phyloP scores from a whole-genome alignment of 2,888 invertebrate species.

The Coremacera marginata region DNA sequence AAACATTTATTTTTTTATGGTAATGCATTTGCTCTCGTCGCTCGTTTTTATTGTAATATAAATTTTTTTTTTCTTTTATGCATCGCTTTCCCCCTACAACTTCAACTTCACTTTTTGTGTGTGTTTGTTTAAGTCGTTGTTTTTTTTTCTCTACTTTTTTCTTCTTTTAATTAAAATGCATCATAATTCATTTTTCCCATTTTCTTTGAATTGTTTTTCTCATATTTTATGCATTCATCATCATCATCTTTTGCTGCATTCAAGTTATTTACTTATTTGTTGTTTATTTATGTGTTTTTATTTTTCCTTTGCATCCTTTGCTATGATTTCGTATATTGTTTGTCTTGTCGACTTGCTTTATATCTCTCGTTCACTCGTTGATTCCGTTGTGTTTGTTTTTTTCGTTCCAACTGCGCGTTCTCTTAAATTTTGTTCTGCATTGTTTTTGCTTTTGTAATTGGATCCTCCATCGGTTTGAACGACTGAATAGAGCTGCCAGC shows the following conservation, averaged over 20 bases:
- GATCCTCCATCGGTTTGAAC: constrained; percentile 27
- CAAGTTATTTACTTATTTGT: constrained; percentile 2
- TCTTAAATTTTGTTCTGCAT: not conserved
- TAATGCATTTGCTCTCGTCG: not conserved
- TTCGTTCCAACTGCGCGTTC: constrained; percentile 4
- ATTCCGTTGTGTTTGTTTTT: not conserved
- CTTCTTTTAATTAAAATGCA: constrained; percentile 21
- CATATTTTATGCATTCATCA: constrained; percentile 52
- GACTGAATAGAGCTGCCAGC: constrained; percentile 42
- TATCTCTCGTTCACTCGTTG: not conserved
- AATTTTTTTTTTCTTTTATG: not conserved
- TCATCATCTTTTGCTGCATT: constrained; percentile 58
- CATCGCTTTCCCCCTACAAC: not conserved
- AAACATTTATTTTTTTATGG: not conserved
- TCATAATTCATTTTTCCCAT: constrained; percentile 25
- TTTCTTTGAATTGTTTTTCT: constrained; percentile 21
- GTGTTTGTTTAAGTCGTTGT: not conserved
- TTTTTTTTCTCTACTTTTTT: not conserved
- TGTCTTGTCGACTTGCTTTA: not conserved
- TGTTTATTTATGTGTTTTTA: constrained; percentile 11
- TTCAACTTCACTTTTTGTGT: not conserved
- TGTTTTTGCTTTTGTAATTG: constrained; percentile 29
- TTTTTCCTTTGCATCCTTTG: constrained; percentile 8
- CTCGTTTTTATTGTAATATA: not conserved
- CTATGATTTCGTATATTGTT: not conserved